Base-by-base conservation (phyloP, 1,140 invertebrate species). In the Ostrea edulis region DNA sequence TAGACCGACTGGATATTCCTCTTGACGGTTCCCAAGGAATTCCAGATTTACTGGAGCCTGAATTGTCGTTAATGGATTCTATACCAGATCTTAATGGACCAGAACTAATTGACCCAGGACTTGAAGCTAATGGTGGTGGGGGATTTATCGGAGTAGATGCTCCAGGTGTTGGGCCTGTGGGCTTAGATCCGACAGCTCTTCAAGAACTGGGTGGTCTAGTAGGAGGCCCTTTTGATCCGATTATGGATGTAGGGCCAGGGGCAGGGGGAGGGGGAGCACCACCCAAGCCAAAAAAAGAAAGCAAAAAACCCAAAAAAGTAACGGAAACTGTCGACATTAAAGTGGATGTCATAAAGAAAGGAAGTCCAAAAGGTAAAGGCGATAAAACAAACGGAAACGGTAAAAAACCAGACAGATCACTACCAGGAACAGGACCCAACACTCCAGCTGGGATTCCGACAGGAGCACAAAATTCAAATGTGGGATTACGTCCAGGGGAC, bases 311-410 rank as follows among this genome's bases (percentile, higher is more conserved):
- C 25, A 77, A 77, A 25, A 77, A 77, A 77, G 68, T 77, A 0
- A 77, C 68, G 11, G 68, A 77, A 77, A 77, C 68, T 9, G 68
- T 77, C 22, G 68, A 77, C 29, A 77, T 77, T 14, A 77, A 77
- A 77, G 68, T 77, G 68, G 68, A 77, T 25, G 68, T 77, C 14
- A 77, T 77, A 8, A 77, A 77, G 68, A 77, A 77, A 77, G 68
- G 68, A 8, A 14, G 68, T 17, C n/a, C 55, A 20, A 77, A 77
- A 62, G 55, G 20, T 62, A 77, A 77, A 77, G 9, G 25, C 9
- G 68, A 25, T 29, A 77, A 77, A 25, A 14, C 25, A 29, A 77
- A 35, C 68, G 12, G 25, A 35, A 77, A 77, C 25, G 68, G 68
- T 29, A 22, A 35, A 29, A 11, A 77, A 11, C 8, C 8, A 0